phyloP scores from a whole-genome alignment of 2,113 vertebrate species.

The Cephalopholis sonnerati region DNA sequence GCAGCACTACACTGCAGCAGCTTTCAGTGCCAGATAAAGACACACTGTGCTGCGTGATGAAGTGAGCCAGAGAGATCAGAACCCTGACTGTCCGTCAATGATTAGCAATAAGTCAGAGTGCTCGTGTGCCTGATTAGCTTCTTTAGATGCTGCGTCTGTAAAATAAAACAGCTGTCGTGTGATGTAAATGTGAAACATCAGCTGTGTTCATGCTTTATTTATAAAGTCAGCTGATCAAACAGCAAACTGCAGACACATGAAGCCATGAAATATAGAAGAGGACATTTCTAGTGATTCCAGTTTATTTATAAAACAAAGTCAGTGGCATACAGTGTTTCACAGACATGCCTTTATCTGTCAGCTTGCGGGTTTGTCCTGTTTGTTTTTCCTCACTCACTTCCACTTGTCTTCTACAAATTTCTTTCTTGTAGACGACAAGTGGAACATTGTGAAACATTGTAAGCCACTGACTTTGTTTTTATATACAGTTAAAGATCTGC shows the following conservation, averaged over 20 bases:
- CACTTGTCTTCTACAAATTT: not conserved
- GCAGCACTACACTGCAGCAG: conserved; percentile 31
- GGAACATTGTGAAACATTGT: too few relatives aligned
- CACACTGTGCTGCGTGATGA: not conserved
- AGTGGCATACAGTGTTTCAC: not conserved
- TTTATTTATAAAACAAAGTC: not conserved
- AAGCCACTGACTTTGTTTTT: too few relatives aligned
- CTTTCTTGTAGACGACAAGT: too few relatives aligned
- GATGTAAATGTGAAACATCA: not conserved
- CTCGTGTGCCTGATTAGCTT: not conserved
- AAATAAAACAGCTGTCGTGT: conserved; percentile 10
- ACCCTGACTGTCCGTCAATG: not conserved
- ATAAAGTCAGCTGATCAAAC: not conserved
- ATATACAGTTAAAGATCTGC: too few relatives aligned
- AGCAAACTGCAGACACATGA: not conserved
- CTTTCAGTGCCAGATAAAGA: not conserved
- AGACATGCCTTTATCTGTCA: not conserved
- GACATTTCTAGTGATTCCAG: not conserved
- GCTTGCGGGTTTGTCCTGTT: not conserved
- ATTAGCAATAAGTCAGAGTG: not conserved
- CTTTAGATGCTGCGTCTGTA: not conserved
- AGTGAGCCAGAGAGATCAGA: not conserved
- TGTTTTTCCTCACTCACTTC: not conserved
- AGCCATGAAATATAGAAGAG: not conserved
- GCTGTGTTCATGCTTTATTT: conserved; percentile 21